These are phyloP conservation scores for Trypoxylon attenuatum DNA, from an alignment of 2,888 invertebrate species.

Conservation along the genomic window DNA sequence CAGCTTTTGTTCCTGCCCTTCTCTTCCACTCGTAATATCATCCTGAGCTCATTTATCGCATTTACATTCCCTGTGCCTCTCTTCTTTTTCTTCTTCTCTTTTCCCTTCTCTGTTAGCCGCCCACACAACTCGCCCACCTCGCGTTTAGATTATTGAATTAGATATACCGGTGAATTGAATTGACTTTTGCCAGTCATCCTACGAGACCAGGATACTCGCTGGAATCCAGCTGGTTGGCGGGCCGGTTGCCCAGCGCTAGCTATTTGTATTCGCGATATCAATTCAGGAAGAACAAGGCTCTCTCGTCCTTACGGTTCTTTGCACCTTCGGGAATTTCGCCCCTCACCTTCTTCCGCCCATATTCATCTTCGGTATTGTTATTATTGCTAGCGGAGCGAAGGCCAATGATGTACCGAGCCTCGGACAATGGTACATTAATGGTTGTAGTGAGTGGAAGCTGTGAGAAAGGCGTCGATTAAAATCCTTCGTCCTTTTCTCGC, in stretches of 20 bases:
- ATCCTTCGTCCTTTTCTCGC: too few species aligned
- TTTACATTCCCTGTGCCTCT: slow-evolving; percentile 49
- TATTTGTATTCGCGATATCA: background rate
- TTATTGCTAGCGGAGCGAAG: too few species aligned
- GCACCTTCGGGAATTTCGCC: background rate
- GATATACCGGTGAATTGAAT: slow-evolving; percentile 68
- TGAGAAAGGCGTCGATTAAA: too few species aligned
- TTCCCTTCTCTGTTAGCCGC: too few species aligned
- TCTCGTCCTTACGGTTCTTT: background rate
- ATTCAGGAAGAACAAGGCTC: background rate
- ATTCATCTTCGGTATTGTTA: too few species aligned
- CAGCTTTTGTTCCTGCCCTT: slow-evolving; percentile 50
- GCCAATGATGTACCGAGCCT: too few species aligned
- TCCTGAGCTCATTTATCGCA: slow-evolving; percentile 52
- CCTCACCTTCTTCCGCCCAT: background rate
- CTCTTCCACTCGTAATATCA: slow-evolving; percentile 32
- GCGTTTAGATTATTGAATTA: slow-evolving; percentile 68
- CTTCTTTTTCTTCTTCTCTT: slow-evolving; percentile 29
- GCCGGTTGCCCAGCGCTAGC: background rate
- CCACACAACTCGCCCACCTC: slow-evolving; percentile 48
- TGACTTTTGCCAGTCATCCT: slow-evolving; percentile 65
- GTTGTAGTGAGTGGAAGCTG: too few species aligned
- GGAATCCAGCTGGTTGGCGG: slow-evolving; percentile 24
- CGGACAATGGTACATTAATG: too few species aligned
- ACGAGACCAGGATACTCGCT: slow-evolving; percentile 44